Percentiles rank a stretch among this genome's conserved stretches.
Conservation (phyloP, 2,113 vertebrate species). For the Rattus rattus region DNA sequence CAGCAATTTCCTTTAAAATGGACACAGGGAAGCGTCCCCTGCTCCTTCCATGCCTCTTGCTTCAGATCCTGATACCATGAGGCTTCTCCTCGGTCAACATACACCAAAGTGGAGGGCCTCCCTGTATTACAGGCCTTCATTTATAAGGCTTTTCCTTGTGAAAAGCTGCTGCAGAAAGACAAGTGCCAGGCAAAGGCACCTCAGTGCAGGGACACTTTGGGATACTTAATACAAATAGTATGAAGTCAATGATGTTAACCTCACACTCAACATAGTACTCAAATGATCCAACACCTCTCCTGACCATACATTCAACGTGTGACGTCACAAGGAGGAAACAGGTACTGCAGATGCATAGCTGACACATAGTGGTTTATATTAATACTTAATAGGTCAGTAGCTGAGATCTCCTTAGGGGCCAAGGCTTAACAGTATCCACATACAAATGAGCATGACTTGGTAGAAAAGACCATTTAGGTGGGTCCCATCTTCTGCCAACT, state of each 20-base stretch:
- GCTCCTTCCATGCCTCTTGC: not conserved
- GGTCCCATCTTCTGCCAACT: not conserved
- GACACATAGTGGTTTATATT: accelerated
- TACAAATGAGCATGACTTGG: accelerated
- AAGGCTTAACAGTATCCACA: accelerated
- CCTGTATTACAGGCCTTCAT: not conserved
- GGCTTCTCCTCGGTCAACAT: not conserved
- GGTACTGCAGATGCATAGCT: accelerated
- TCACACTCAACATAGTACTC: accelerated
- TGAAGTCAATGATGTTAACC: accelerated
- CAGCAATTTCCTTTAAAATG: not conserved
- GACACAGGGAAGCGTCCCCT: not conserved
- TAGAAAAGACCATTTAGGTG: not conserved
- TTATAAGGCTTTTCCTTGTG: not conserved
- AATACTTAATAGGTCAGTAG: not conserved
- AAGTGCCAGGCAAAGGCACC: accelerated
- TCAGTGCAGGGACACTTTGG: accelerated
- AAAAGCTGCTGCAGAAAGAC: not conserved
- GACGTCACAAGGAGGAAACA: accelerated
- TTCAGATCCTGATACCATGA: not conserved
- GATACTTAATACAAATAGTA: accelerated
- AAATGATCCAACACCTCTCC: accelerated
- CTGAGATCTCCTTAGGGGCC: accelerated
- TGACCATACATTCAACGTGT: not conserved
- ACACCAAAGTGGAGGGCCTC: no score